Evolutionary conservation across 2,113 vertebrate species (phyloP), one percentile per base, ranked within the genome.

Genomic region (Axis porcinus): DNA sequence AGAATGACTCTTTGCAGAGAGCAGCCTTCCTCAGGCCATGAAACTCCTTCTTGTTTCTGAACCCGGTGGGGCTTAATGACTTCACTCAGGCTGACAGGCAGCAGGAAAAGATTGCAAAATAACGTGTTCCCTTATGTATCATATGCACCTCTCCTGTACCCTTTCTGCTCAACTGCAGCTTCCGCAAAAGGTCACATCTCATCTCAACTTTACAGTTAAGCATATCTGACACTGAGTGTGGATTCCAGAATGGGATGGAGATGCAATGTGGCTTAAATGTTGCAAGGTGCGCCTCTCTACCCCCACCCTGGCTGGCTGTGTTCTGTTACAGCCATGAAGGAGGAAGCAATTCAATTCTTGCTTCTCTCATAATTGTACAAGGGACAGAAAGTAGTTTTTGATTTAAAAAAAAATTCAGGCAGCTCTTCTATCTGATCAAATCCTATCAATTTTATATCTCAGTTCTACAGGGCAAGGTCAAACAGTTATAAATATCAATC

Each of bases 161-260:
- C 85, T 88, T 97, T 93, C 47, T 96, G 89, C 15, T 84, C 81
- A 67, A 36, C 43, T 23, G 76, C 78, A 79, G 88, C 86, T n/a
- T 57, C 74, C 76, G 86, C 81, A 87, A 98, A 98, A 83, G 82
- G 96, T 96, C 94, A 86, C 1, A 28, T 94, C 94, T 97, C 3
- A 0, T 92, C 98, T 97, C 96, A 93, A 30, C 89, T 88, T 97
- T 97, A 64, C 60, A 82, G 82, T 74, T 88, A 91, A 86, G 54
- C 3, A 2, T 58, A 87, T 74, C 40, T 90, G 95, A 96, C 78
- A 78, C 50, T 19, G 95, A 67, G 86, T 17, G 74, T 50, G 74
- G 67, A 91, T 86, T 96, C 92, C 64, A 88, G 36, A 86, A 67
- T 5, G 13, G 58, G n/a, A 81, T 11, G 81, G 74, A 88, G 76